Percentiles rank a stretch among this genome's conserved stretches.
phyloP scores from a whole-genome alignment of 2,797 vertebrate genomes.

The Cuniculus paca region DNA sequence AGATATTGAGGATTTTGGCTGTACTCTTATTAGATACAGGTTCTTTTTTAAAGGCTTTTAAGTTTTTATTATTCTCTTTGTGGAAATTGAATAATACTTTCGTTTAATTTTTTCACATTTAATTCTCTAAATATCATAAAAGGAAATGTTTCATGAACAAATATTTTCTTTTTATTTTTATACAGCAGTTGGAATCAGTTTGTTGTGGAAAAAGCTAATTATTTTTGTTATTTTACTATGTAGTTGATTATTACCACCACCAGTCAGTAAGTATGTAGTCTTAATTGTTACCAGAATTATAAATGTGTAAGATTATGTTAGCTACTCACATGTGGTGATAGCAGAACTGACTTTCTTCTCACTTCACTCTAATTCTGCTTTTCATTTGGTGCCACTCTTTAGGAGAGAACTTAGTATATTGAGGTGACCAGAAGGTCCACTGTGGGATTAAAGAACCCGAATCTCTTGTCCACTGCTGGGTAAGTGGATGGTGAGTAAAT shows the following conservation, averaged over 20 bases:
- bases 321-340: not conserved
- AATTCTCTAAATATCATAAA: not conserved
- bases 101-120: not conserved
- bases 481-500: not conserved
- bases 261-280: not conserved
- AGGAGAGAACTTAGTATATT: not conserved
- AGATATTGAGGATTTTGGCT: not conserved
- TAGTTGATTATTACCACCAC: not conserved
- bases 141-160: not conserved
- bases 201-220: not conserved
- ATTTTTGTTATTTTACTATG: not conserved
- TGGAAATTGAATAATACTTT: not conserved
- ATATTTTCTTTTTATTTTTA: conserved; percentile 3
- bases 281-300: not conserved
- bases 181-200: not conserved
- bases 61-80: not conserved
- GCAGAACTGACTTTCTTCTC: not conserved
- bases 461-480: not conserved
- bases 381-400: not conserved
- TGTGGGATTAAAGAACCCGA: not conserved
- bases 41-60: not conserved
- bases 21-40: not conserved
- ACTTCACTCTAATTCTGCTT: not conserved
- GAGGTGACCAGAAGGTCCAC: not conserved
- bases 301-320: not conserved